Evolutionary conservation across 2,888 invertebrate genomes (phyloP), one percentile per base, ranked within the genome.

Genomic region (Andrena flavipes): DNA sequence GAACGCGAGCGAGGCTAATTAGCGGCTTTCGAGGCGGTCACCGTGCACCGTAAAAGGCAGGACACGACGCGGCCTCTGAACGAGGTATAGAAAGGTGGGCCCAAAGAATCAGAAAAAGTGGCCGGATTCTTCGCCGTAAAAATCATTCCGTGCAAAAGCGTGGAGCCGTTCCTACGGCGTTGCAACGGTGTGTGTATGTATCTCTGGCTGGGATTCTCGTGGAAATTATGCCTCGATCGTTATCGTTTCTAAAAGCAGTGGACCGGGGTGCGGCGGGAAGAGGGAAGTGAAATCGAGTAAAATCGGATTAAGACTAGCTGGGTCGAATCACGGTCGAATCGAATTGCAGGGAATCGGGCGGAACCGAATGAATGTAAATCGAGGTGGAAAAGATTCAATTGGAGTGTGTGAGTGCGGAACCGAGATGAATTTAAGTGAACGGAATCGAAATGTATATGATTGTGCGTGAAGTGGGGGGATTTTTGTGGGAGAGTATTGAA

Each of bases 1-100:
- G 88, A 88, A 87, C 77, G 85, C 83, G 79, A 82, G 79, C 77
- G 73, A 76, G 82, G 83, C 87, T 88, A 88, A 88, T 88, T 88
- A 88, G 87, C 88, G 83, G 87, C 83, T 84, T 62, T 77, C 79
- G 78, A 83, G 73, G 80, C 78, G 80, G 80, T 59, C 68, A 77
- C 71, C 71, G 85, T 65, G 68, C 60, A 82, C 87, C 88, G 78
- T 88, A 88, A 88, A 88, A 88, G 87, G 87, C 83, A 80, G 87
- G 85, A 81, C 87, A 83, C 85, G 83, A 75, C 13, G 68, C 79
- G 84, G 73, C 60, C 51, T 64, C 71, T 48, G 77, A 26, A 78
- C 82, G 65, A 26, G 59, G 56, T 62, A 76, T 48, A 68, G 72
- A 88, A 65, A 72, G 71, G 65, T 71, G 79, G 74, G 35, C 33